Conservation (phyloP, 1,140 invertebrate genomes). For the Polyergus mexicanus region DNA sequence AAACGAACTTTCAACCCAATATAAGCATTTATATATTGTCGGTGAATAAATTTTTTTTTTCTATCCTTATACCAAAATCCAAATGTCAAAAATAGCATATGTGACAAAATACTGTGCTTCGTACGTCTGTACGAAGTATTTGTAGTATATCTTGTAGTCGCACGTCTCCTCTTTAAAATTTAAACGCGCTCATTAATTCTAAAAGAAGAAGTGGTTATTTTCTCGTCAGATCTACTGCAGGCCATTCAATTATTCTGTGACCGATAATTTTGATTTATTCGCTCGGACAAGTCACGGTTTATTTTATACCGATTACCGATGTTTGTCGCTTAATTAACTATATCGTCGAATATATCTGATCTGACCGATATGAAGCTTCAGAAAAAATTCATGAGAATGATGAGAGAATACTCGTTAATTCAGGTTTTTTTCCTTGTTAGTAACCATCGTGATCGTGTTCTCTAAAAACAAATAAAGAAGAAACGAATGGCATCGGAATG, state of each 20-base stretch:
- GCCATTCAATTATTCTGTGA: neutral
- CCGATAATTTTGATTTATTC: conserved; percentile 68
- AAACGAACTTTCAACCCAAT: too few relatives aligned
- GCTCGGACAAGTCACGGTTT: conserved; percentile 61
- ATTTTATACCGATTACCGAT: conserved; percentile 26
- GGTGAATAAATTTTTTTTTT: too few relatives aligned
- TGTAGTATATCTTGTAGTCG: neutral
- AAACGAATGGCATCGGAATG: conserved; percentile 15
- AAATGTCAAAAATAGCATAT: too few relatives aligned
- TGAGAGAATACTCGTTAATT: conserved; percentile 31
- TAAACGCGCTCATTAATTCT: neutral
- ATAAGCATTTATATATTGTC: too few relatives aligned
- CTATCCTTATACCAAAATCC: too few relatives aligned
- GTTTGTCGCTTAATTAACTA: conserved; percentile 37
- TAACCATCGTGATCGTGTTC: conserved; percentile 46
- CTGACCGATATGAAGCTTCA: neutral
- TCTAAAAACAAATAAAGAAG: conserved; percentile 33
- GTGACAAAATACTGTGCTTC: neutral
- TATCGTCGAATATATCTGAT: conserved; percentile 10
- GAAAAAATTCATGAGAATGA: conserved; percentile 33
- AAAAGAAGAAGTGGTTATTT: conserved; percentile 6
- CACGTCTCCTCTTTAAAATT: neutral
- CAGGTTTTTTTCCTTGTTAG: conserved; percentile 14
- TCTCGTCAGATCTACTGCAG: neutral
- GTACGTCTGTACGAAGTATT: neutral